Evolutionary conservation across 2,113 vertebrate species (phyloP), one percentile per base, ranked within the genome.

Genomic region (Apus apus): DNA sequence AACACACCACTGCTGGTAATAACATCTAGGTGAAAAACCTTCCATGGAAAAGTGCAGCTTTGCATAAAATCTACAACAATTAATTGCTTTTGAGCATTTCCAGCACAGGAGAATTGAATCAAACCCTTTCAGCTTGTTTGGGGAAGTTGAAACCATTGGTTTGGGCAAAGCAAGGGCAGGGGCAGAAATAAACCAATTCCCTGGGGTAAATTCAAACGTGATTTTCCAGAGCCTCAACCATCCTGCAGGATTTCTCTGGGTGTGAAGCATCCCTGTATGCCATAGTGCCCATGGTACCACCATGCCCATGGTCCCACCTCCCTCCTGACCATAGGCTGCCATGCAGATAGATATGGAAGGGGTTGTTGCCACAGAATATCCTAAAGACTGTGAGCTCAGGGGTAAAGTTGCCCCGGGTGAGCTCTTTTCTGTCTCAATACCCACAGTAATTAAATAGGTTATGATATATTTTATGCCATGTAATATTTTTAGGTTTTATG

Each of bases 51-150:
- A 91, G 27, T 13, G 13, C 57, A 79, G 57, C 30, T 87, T 67
- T 61, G 60, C n/a, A 87, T 21, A 78, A 91, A 85, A 82, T 51
- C 40, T 60, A 67, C 43, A 76, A 50, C 14, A 78, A 57, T 61
- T 88, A 75, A 77, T 86, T 88, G 72, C 56, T 92, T 95, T 32
- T 88, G 87, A 86, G 60, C 43, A 48, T 58, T 89, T 93, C 48
- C 50, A 94, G 57, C 68, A 53, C 34, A 71, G 48, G 38, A 70
- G n/a, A 90, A 30, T n/a, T 15, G 36, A 58, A 89, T 87, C 66
- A 70, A 77, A 89, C 0, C 0, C 8, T 83, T 85, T 87, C 90
- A 78, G 58, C 74, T 73, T 61, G 26, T 85, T 48, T 76, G 67
- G 58, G 74, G 73, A 90, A 68, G 61, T 29, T 20, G 36, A 53